Evolutionary conservation across 1,140 invertebrate genomes (phyloP), one percentile per base, ranked within the genome.

Genomic region (Papilio machaon): DNA sequence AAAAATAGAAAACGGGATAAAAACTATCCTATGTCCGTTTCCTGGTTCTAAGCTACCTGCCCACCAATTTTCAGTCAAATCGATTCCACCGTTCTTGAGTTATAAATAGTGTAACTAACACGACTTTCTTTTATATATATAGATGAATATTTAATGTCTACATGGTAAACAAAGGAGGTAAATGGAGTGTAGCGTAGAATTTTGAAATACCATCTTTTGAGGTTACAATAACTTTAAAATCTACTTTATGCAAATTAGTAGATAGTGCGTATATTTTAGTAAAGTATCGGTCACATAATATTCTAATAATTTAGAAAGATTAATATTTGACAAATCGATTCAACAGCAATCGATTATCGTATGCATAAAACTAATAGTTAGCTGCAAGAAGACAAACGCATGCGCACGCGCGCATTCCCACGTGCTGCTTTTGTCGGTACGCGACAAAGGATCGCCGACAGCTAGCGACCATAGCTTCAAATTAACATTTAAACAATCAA

Each of bases 361-460:
- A 54, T 76, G 82, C 82, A 84, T 78, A 85, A 85, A 85, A 84
- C 84, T 87, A 76, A 54, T 76, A 54, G 80, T 85, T 85, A 86
- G 82, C 80, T 85, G 82, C 80, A 86, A 82, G 84, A 85, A 88
- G 83, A 88, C 64, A 35, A 70, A 38, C 87, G 90, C 90, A 91
- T 88, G 91, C 90, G 90, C 90, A 91, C 89, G 91, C 90, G 90
- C 91, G 88, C 87, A 88, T 94, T 93, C 91, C 89, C 92, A 93
- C 91, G 91, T 93, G 88, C 87, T 87, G 75, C 82, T 88, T 94
- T 94, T 94, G 93, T 93, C 93, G 93, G 91, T 75, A 23, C 70
- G 87, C 91, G 91, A 93, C 91, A 94, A 94, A 93, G 91, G 81
- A 35, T 54, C 76, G 87, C 90, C 88, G 90, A 87, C 89, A 85